phyloP scores from a whole-genome alignment of 2,797 vertebrate species.

The Falco berigora region DNA sequence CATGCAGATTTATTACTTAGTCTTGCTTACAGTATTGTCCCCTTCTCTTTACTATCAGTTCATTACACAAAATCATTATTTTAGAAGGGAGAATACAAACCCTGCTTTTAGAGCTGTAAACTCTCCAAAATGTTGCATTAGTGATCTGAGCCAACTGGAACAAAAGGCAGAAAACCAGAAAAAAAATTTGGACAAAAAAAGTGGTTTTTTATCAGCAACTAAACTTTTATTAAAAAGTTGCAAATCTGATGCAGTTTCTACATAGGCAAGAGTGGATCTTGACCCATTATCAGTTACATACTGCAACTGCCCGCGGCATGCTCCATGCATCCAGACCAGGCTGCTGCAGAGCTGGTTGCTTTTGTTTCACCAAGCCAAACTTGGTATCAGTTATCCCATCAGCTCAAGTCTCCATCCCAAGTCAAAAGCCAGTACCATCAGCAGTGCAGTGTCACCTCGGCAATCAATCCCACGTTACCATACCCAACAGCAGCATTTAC shows the following conservation, averaged over 20 bases:
- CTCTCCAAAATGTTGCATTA: not conserved
- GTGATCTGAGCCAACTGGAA: rapidly evolving
- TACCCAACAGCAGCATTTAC: not conserved
- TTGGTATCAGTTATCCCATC: not conserved
- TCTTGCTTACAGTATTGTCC: not conserved
- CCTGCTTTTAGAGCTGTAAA: not conserved
- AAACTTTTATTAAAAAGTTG: not conserved
- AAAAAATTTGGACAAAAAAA: not conserved
- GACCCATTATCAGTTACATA: not conserved
- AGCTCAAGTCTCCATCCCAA: rapidly evolving
- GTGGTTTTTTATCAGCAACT: not conserved
- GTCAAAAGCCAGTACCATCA: not conserved
- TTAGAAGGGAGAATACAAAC: not conserved
- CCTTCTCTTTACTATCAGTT: not conserved
- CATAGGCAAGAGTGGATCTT: not conserved
- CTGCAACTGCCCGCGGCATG: rapidly evolving
- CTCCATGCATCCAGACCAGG: not conserved
- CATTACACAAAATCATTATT: not conserved
- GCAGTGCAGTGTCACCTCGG: not conserved
- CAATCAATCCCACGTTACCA: not conserved
- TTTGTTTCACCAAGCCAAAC: not conserved
- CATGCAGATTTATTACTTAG: not conserved
- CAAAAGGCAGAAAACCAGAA: not conserved
- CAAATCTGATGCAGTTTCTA: not conserved
- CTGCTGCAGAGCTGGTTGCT: not conserved